These are phyloP conservation scores for Scopus umbretta DNA, from an alignment of 2,113 vertebrate species.

Conservation along the genomic window DNA sequence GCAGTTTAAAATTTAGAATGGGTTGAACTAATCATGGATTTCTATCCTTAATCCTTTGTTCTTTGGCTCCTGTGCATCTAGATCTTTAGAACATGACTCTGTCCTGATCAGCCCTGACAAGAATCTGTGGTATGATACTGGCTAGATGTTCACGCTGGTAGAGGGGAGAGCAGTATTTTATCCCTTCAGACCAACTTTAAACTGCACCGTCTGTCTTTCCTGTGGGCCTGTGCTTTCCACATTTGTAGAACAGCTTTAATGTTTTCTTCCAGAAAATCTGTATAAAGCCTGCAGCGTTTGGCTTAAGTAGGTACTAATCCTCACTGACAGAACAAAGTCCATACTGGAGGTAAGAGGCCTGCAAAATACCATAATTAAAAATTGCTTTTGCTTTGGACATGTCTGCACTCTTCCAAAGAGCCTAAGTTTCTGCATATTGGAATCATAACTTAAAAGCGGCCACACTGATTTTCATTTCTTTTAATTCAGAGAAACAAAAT, in stretches of 20 bases:
- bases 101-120: neutral
- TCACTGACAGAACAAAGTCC: neutral
- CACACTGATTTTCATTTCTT: neutral
- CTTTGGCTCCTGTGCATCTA: neutral
- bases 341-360: neutral
- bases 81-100: neutral
- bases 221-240: neutral
- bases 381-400: neutral
- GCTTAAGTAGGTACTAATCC: neutral
- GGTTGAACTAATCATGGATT: neutral
- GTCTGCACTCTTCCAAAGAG: neutral
- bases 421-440: neutral
- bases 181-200: neutral
- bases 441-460: neutral
- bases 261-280: neutral
- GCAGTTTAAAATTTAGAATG: neutral
- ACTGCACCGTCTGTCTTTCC: neutral
- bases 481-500: neutral
- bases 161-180: neutral
- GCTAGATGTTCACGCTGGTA: neutral
- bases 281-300: neutral
- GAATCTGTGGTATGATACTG: neutral
- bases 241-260: neutral
- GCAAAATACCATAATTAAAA: conserved; percentile 4
- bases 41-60: neutral